Percentiles rank a stretch among this genome's conserved stretches.
These are phyloP conservation scores for Archips crataeganus DNA, from an alignment of 2,888 invertebrate species.

Conservation along the genomic window DNA sequence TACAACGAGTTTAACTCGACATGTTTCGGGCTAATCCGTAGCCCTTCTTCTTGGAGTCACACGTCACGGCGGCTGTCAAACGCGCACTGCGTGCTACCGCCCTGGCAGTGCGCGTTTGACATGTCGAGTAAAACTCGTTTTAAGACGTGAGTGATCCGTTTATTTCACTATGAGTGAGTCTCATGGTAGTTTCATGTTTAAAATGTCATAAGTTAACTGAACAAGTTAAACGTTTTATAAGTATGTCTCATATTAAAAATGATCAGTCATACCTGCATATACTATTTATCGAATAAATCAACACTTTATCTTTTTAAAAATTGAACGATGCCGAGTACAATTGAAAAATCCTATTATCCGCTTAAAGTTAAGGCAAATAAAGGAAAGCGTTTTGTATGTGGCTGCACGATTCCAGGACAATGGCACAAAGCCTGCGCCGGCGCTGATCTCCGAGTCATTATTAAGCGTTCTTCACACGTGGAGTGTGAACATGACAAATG, in stretches of 20 bases:
- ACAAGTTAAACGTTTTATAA: background rate
- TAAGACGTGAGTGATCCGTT: no score
- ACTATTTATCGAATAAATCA: constrained; percentile 29
- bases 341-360: constrained; percentile 64
- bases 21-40: no score
- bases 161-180: no score
- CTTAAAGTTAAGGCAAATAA: constrained; percentile 59
- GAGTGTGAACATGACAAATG: constrained; percentile 85
- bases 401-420: constrained; percentile 60
- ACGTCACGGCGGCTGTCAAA: no score
- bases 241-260: background rate
- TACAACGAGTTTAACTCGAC: no score
- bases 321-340: constrained; percentile 29
- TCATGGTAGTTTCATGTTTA: no score
- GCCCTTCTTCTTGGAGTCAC: no score
- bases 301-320: constrained; percentile 26
- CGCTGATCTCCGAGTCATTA: constrained; percentile 77
- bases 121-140: no score
- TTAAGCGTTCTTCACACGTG: constrained; percentile 82
- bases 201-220: background rate
- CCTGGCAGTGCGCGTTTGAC: no score
- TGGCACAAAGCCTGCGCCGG: constrained; percentile 68
- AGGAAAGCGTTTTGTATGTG: constrained; percentile 63
- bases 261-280: constrained; percentile 20
- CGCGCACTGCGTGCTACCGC: no score